These are phyloP conservation scores for Drosophila ercepeae DNA, from an alignment of 1,140 invertebrate species.

Conservation along the genomic window DNA sequence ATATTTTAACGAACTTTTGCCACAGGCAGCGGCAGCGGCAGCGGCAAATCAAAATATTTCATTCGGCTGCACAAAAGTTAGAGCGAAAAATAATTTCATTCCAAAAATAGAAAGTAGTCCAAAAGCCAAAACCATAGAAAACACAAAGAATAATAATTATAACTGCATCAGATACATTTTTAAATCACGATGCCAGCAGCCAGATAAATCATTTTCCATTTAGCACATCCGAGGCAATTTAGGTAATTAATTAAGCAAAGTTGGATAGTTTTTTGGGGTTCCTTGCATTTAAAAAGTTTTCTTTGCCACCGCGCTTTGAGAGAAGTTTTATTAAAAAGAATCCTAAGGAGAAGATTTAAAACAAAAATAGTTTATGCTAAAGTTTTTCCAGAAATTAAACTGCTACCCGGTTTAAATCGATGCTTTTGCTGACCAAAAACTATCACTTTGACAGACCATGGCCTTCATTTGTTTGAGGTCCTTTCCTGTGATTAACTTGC, in stretches of 20 bases:
- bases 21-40: constrained; percentile 79
- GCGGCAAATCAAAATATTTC: constrained; percentile 81
- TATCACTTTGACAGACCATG: constrained; percentile 5
- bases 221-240: constrained; percentile 58
- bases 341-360: background rate
- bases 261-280: constrained; percentile 43
- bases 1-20: constrained; percentile 82
- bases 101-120: constrained; percentile 35
- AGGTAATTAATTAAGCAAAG: constrained; percentile 68
- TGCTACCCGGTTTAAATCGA: background rate
- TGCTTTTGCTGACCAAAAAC: background rate
- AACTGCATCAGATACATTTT: constrained; percentile 49
- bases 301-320: background rate
- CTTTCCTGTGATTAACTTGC: constrained; percentile 11
- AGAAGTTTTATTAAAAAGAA: background rate
- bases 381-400: background rate
- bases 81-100: constrained; percentile 67
- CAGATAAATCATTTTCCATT: constrained; percentile 63
- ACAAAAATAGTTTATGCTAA: background rate
- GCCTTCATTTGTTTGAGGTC: constrained; percentile 1
- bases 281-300: constrained; percentile 30
- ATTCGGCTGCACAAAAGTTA: constrained; percentile 71
- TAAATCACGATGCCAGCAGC: constrained; percentile 3
- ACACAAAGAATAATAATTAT: constrained; percentile 36
- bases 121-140: constrained; percentile 10